A percentile compares a stretch with the other conserved stretches of the same genome.
phyloP scores from a whole-genome alignment of 2,888 invertebrate species.

The Unio delphinus region DNA sequence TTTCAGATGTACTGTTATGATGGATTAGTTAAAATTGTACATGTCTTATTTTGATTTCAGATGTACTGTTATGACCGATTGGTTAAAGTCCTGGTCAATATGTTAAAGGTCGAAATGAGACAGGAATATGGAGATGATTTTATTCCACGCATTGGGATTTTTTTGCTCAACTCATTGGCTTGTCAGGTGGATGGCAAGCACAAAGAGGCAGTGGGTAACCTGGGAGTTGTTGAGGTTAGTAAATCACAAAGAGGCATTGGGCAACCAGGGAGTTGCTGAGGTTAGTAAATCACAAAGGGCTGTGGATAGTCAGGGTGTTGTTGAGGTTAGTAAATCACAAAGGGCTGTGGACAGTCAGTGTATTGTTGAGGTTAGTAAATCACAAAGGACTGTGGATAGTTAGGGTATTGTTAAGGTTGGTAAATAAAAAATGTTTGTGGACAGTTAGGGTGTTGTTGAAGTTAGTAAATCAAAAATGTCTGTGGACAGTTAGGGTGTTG shows the following conservation, averaged over 20 bases:
- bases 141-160: constrained; percentile 94
- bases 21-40: not conserved
- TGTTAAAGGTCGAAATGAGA: constrained; percentile 76
- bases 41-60: constrained; percentile 74
- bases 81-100: constrained; percentile 85
- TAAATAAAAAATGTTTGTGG: too few species aligned
- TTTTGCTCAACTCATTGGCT: constrained; percentile 93
- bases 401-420: too few species aligned
- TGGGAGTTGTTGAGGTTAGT: constrained; percentile 80
- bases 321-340: not conserved
- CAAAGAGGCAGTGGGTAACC: constrained; percentile 90
- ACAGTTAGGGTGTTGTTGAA: too few species aligned
- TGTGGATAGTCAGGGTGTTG: not conserved
- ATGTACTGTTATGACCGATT: constrained; percentile 91
- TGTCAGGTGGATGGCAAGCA: constrained; percentile 96
- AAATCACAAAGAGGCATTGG: constrained; percentile 90
- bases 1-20: too few species aligned
- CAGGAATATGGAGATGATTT: constrained; percentile 88
- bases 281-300: not conserved
- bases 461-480: too few species aligned
- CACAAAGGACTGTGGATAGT: not conserved
- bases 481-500: not conserved
- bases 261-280: constrained; percentile 76
- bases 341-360: not conserved
- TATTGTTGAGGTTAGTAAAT: not conserved